Conservation (phyloP, 2,888 invertebrate genomes). For the Malacosoma neustria region DNA sequence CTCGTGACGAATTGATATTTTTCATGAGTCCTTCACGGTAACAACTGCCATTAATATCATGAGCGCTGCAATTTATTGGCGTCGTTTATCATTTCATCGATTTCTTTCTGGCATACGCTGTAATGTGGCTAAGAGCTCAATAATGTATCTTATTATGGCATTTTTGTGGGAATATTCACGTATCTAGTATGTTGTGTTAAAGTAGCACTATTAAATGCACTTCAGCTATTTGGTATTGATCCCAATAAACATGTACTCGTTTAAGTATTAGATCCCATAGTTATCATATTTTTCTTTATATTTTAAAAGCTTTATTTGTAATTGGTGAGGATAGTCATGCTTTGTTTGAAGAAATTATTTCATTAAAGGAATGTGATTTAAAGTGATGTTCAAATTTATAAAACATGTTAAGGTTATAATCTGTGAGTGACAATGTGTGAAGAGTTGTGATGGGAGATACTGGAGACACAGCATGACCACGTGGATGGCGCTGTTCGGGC, state of each 20-base stretch:
- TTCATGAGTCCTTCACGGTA: slow-evolving; percentile 46
- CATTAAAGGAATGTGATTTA: too few relatives aligned
- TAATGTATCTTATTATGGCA: slow-evolving; percentile 18
- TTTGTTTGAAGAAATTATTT: too few relatives aligned
- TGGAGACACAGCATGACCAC: slow-evolving; percentile 66
- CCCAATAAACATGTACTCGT: too few relatives aligned
- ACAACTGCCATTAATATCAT: slow-evolving; percentile 52
- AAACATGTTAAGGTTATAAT: not conserved
- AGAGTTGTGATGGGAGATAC: slow-evolving; percentile 40
- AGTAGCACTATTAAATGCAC: too few relatives aligned
- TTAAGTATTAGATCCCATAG: too few relatives aligned
- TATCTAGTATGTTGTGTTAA: too few relatives aligned
- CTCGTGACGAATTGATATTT: slow-evolving; percentile 59
- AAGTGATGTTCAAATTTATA: too few relatives aligned
- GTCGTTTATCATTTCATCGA: slow-evolving; percentile 59
- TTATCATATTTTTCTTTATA: too few relatives aligned
- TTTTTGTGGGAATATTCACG: too few relatives aligned
- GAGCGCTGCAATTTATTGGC: slow-evolving; percentile 53
- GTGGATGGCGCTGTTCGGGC: slow-evolving; percentile 90
- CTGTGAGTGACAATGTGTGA: not conserved
- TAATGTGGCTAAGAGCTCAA: slow-evolving; percentile 17
- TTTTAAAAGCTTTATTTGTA: too few relatives aligned
- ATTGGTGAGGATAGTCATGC: too few relatives aligned
- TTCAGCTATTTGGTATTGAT: too few relatives aligned
- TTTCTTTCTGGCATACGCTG: slow-evolving; percentile 26